phyloP scores from a whole-genome alignment of 2,113 vertebrate species.

The Sylvietta virens region DNA sequence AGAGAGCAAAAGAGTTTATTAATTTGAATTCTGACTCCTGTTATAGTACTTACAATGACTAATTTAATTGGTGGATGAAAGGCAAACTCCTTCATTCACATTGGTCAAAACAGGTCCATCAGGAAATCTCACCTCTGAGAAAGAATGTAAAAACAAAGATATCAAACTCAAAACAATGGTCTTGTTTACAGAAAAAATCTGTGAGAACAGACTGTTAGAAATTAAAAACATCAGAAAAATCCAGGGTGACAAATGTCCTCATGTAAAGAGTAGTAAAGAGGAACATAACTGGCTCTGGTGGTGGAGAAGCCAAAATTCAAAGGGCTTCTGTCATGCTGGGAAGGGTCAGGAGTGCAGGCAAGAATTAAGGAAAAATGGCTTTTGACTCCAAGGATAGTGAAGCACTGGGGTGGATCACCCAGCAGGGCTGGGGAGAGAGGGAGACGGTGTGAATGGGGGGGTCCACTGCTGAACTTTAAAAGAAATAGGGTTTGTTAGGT shows the following conservation, averaged over 20 bases:
- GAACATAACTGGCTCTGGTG: not conserved
- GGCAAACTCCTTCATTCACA: no score
- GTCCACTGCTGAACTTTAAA: not conserved
- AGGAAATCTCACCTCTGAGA: no score
- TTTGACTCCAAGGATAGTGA: not conserved
- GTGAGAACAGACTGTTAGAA: no score
- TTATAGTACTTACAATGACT: no score
- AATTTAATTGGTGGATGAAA: no score
- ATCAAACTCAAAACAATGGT: no score
- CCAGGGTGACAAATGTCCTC: not conserved
- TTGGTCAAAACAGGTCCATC: no score
- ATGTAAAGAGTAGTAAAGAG: not conserved
- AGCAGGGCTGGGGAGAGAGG: not conserved
- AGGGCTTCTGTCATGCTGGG: not conserved
- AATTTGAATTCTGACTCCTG: no score
- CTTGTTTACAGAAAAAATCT: no score
- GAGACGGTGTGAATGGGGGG: not conserved
- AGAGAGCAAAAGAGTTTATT: no score
- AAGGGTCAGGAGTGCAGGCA: not conserved
- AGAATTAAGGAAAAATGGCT: not conserved
- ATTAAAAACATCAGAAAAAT: no score
- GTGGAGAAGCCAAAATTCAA: not conserved
- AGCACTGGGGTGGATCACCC: not conserved
- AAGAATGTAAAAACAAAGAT: no score
- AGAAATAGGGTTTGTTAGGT: not conserved